Conservation (phyloP, 2,888 invertebrate genomes). For the Seira sanloemensis region DNA sequence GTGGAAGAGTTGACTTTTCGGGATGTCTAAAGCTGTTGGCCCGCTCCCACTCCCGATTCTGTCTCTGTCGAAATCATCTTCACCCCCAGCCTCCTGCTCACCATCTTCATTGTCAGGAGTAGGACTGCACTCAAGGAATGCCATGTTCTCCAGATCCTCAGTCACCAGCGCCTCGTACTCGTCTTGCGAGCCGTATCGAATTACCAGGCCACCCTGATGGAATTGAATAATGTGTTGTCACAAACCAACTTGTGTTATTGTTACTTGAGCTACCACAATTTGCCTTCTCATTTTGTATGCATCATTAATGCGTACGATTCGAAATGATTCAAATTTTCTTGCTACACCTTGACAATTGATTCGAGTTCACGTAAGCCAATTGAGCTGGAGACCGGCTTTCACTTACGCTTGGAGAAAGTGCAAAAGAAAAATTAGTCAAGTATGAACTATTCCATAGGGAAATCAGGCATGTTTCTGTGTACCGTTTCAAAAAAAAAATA, state of each 20-base stretch:
- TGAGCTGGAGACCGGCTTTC: too few relatives aligned
- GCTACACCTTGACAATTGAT: background rate
- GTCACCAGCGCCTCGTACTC: conserved; percentile 49
- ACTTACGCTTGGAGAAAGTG: too few relatives aligned
- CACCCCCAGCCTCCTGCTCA: background rate
- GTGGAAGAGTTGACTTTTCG: conserved; percentile 72
- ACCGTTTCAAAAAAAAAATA: background rate
- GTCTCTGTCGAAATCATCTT: conserved; percentile 24
- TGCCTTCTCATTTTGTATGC: too few relatives aligned
- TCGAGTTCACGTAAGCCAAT: background rate
- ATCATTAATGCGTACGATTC: too few relatives aligned
- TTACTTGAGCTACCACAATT: too few relatives aligned
- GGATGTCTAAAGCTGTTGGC: conserved; percentile 37
- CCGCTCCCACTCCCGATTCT: conserved; percentile 1
- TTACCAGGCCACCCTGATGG: conserved; percentile 71
- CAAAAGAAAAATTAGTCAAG: too few relatives aligned
- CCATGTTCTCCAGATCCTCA: conserved; percentile 48
- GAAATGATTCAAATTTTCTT: background rate
- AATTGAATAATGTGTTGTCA: too few relatives aligned
- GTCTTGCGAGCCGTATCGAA: conserved; percentile 69
- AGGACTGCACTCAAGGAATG: conserved; percentile 25
- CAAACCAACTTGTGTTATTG: too few relatives aligned
- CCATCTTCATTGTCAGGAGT: background rate
- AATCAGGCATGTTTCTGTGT: conserved; percentile 32
- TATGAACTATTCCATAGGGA: conserved; percentile 47